phyloP scores from a whole-genome alignment of 1,140 invertebrate species.

The Tetramorium alpestre region DNA sequence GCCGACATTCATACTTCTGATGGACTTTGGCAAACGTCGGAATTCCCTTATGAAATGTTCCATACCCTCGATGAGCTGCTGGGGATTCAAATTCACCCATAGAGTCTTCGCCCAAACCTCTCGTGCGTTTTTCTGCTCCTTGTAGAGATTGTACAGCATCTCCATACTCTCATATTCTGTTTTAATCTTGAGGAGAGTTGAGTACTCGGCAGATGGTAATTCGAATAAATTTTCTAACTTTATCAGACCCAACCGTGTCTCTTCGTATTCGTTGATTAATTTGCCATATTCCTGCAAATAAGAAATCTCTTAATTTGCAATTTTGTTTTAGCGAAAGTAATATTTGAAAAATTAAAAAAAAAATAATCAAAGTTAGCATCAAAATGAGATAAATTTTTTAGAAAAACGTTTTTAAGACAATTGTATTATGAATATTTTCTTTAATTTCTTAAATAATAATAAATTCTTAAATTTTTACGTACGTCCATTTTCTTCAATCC shows the following conservation, averaged over 20 bases:
- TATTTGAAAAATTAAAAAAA: conserved; percentile 13
- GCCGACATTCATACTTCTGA: conserved; percentile 88
- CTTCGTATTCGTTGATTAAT: conserved; percentile 89
- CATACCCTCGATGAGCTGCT: conserved; percentile 93
- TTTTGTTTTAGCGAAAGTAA: background rate
- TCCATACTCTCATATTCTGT: conserved; percentile 91
- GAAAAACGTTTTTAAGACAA: background rate
- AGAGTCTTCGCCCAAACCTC: conserved; percentile 94
- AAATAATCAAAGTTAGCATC: background rate
- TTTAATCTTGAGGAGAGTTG: conserved; percentile 90
- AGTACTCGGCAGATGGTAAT: conserved; percentile 92
- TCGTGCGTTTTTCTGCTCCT: conserved; percentile 91
- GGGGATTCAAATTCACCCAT: conserved; percentile 94
- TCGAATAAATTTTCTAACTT: conserved; percentile 95
- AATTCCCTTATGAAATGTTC: conserved; percentile 94
- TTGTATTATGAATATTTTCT: background rate
- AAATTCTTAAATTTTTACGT: background rate
- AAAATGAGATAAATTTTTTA: background rate
- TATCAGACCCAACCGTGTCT: conserved; percentile 89
- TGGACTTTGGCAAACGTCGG: conserved; percentile 87
- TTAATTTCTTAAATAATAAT: background rate
- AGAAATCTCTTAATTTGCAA: background rate
- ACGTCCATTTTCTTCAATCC: conserved; percentile 90
- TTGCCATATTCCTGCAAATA: conserved; percentile 88
- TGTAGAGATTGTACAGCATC: conserved; percentile 92